Evolutionary conservation across 2,113 vertebrate genomes (phyloP).

Genomic region (Reinhardtius hippoglossoides): DNA sequence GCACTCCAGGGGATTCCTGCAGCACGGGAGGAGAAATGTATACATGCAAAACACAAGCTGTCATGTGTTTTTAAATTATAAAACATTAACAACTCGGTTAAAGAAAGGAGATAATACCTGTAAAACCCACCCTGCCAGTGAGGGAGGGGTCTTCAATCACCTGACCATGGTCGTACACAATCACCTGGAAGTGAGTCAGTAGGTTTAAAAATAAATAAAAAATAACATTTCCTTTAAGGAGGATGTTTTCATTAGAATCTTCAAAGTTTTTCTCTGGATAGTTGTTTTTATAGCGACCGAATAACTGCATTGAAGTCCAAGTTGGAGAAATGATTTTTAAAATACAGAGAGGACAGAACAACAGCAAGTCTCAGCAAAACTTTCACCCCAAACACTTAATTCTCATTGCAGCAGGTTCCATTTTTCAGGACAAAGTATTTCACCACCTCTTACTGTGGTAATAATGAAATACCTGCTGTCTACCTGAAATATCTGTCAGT

Average conservation of each 20-base stretch:
- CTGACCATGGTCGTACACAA: constrained; percentile 84
- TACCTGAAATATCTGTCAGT: too few relatives aligned
- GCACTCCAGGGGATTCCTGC: constrained; percentile 80
- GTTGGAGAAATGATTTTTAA: too few relatives aligned
- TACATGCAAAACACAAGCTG: not conserved
- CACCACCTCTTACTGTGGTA: not conserved
- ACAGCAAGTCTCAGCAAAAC: too few relatives aligned
- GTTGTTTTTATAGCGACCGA: too few relatives aligned
- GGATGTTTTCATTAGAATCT: not conserved
- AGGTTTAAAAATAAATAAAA: not conserved
- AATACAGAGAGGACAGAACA: too few relatives aligned
- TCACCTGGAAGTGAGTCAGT: constrained; percentile 75
- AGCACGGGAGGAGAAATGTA: not conserved
- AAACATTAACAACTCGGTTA: not conserved
- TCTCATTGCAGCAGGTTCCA: too few relatives aligned
- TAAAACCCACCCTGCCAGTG: constrained; percentile 81
- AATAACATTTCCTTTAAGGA: not conserved
- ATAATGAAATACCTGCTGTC: too few relatives aligned
- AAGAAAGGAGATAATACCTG: constrained; percentile 52
- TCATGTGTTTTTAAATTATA: not conserved
- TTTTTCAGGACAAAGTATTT: not conserved
- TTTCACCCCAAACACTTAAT: too few relatives aligned
- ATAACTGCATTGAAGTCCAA: too few relatives aligned
- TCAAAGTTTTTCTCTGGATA: not conserved
- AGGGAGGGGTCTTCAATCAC: constrained; percentile 83